Evolutionary conservation across 2,888 invertebrate genomes (phyloP), one percentile per base, ranked within the genome.

Genomic region (Rhagium mordax): DNA sequence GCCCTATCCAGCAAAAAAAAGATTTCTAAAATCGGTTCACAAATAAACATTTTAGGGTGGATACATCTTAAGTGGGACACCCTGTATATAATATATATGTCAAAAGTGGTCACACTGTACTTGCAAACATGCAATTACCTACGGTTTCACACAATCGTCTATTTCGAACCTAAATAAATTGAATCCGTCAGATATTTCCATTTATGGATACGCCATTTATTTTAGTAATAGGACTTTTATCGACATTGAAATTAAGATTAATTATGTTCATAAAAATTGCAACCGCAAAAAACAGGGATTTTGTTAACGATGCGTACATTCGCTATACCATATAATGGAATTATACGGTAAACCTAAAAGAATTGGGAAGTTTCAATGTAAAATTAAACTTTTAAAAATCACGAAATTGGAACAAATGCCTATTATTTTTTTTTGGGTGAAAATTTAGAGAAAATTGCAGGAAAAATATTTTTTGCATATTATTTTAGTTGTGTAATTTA

Each of bases 381-480:
- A 57, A 29, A 59, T 29, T 29, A 59, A 59, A 59, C 27, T 29
- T 59, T n/a, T n/a, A n/a, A n/a, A n/a, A n/a, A n/a, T n/a, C n/a
- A n/a, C n/a, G n/a, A n/a, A n/a, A n/a, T n/a, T n/a, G n/a, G n/a
- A n/a, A n/a, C n/a, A n/a, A n/a, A n/a, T n/a, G n/a, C n/a, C n/a
- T n/a, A n/a, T n/a, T n/a, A n/a, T n/a, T n/a, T n/a, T n/a, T n/a
- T n/a, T n/a, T n/a, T n/a, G n/a, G n/a, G n/a, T n/a, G n/a, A n/a
- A n/a, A n/a, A n/a, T n/a, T n/a, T n/a, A n/a, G n/a, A n/a, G n/a
- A n/a, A n/a, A n/a, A n/a, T n/a, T n/a, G n/a, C n/a, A n/a, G n/a
- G n/a, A n/a, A n/a, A n/a, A n/a, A n/a, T n/a, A n/a, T n/a, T n/a
- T n/a, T n/a, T n/a, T n/a, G n/a, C n/a, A n/a, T n/a, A n/a, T n/a